Base-by-base conservation (phyloP, 2,113 vertebrate species). In the Nipponia nippon region DNA sequence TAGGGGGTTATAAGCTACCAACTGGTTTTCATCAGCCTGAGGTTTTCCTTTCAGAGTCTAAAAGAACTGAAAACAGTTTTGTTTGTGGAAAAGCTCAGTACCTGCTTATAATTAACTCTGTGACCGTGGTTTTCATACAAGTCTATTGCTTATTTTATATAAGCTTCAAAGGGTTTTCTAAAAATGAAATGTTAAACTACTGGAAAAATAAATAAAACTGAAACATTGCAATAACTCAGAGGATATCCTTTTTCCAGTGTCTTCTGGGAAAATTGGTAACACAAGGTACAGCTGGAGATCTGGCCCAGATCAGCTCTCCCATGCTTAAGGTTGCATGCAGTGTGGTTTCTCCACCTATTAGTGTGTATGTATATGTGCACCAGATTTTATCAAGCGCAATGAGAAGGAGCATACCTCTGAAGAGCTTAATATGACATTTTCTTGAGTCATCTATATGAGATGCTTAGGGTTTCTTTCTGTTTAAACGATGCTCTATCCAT, bases 41-140 rank as follows among this genome's bases (percentile, higher is more conserved):
- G 15, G 55, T 77, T 82, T 95, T 92, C 50, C 65, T 95, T 92
- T 93, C 92, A 75, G 11, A 69, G 46, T 50, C 82, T 70, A 81
- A 63, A 32, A 76, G 93, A 94, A n/a, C 30, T 21, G n/a, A 78
- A 87, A 88, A 69, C 7, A 91, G 38, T 93, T 93, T 93, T 90
- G 18, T 75, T 91, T 94, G 46, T 86, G 86, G 69, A 91, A 80
- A 89, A 81, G 52, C 21, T 71, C 53, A 15, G 27, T 84, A 87
- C 53, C 65, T 93, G 72, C 65, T 88, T 56, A 67, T 73, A 86
- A 93, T 95, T 87, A 97, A 72, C 89, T 89, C 34, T 53, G 73
- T 69, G 63, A 67, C 63, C 44, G 49, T 58, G 69, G 36, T 19
- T 46, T 86, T 91, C 85, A 84, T 82, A 83, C 59, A 88, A 77